Percentiles rank a stretch among this genome's conserved stretches.
These are phyloP conservation scores for Lithophane semibrunnea DNA, from an alignment of 2,888 invertebrate genomes.

Conservation along the genomic window DNA sequence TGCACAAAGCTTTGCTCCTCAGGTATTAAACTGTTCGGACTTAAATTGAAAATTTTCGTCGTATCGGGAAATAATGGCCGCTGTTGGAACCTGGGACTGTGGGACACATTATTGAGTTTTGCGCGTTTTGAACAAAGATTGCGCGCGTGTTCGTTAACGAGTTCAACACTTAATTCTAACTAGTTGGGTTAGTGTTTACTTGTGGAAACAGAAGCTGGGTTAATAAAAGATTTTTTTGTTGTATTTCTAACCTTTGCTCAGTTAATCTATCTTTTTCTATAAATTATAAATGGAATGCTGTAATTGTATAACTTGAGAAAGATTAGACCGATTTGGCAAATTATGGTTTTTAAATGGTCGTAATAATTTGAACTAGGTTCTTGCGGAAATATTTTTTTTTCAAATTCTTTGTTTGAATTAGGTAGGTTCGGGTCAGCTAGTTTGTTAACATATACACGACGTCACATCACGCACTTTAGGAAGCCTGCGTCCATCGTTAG, in stretches of 20 bases:
- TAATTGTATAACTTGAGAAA: not conserved
- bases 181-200: conserved; percentile 8
- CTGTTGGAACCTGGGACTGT: conserved; percentile 58
- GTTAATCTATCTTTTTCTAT: not conserved
- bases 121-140: conserved; percentile 58
- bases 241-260: not conserved
- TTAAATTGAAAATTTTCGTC: conserved; percentile 75
- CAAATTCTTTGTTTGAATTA: not conserved
- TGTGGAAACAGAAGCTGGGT: not conserved
- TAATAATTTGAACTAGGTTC: not conserved
- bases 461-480: not conserved
- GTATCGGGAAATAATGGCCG: conserved; percentile 67
- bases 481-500: not conserved
- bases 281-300: not conserved
- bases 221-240: not conserved
- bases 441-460: not conserved
- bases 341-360: not conserved
- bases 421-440: no score
- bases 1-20: conserved; percentile 67
- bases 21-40: conserved; percentile 72
- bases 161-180: conserved; percentile 40
- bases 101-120: conserved; percentile 65
- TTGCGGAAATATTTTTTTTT: no score
- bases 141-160: conserved; percentile 48
- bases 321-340: no score